Evolutionary conservation across 2,113 vertebrate genomes (phyloP).

Genomic region (Myotis brandtii): DNA sequence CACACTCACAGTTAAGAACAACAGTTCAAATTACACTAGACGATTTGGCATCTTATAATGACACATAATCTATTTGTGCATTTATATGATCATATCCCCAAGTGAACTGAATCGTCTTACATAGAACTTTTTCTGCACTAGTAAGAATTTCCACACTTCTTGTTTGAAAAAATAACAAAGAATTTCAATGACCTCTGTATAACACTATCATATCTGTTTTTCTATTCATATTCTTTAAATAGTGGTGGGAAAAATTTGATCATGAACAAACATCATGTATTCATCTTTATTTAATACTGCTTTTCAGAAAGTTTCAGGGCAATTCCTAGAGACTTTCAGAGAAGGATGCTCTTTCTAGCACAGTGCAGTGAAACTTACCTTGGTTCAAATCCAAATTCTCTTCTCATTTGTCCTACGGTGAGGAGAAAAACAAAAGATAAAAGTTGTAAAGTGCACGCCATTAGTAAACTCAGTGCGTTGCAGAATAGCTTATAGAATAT

Average conservation of each 20-base stretch:
- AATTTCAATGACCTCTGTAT: not conserved
- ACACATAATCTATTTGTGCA: not conserved
- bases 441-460: not conserved
- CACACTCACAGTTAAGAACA: not conserved
- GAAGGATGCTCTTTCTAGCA: not conserved
- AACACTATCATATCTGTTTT: not conserved
- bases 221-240: not conserved
- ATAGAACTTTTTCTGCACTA: not conserved
- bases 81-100: not conserved
- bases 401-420: not conserved
- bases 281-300: not conserved
- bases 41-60: not conserved
- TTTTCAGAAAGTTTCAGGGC: not conserved
- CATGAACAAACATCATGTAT: not conserved
- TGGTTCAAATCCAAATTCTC: constrained; percentile 24
- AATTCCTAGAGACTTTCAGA: not conserved
- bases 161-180: not conserved
- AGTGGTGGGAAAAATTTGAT: not conserved
- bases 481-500: not conserved
- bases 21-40: not conserved
- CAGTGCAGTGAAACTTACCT: not conserved
- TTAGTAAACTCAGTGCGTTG: not conserved
- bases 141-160: not conserved
- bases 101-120: not conserved
- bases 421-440: constrained; percentile 15